Evolutionary conservation across 2,113 vertebrate species (phyloP), one percentile per base, ranked within the genome.

Genomic region (Antennarius striatus): DNA sequence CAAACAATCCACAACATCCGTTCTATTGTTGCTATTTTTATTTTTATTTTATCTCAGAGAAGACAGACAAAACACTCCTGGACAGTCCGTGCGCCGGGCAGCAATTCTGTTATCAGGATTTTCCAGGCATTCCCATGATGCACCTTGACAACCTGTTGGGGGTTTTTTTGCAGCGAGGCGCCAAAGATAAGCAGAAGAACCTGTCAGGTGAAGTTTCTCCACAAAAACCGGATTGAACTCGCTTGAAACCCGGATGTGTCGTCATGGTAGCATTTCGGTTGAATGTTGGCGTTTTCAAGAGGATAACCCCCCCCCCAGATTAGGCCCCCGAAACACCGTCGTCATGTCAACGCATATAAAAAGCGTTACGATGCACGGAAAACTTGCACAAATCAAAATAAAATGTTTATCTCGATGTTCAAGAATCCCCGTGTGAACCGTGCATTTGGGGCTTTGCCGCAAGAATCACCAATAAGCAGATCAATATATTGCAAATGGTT

Each of bases 401-500:
- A 22, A 22, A 17, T 40, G 14, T 56, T 63, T 55, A 17, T 63
- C 62, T 57, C 13, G 30, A 56, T 4, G 8, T 55, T 54, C 45
- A 8, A 9, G 58, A 56, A 16, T 15, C 28, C 22, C 30, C 16
- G 8, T 17, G 40, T 29, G 0, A 14, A 10, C 51, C 46, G 56
- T 63, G 70, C 39, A 62, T 54, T 45, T 55, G 8, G 4, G 9
- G 16, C 54, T 40, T 36, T 50, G 30, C 57, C 36, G 36, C 22
- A 47, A 53, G 39, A 71, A 72, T 57, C 14, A 40, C 54, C 68
- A 64, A 68, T 64, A 59, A 55, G 8, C 7, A 36, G 74, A 88
- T 86, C 74, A 70, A 84, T 86, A 75, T 52, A 14, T 61, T 15
- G 43, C 72, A 81, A 67, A 81, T 79, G 53, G 74, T 79, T 78